Conservation (phyloP, 2,888 invertebrate species). For the Scaptomyza caliginosa region DNA sequence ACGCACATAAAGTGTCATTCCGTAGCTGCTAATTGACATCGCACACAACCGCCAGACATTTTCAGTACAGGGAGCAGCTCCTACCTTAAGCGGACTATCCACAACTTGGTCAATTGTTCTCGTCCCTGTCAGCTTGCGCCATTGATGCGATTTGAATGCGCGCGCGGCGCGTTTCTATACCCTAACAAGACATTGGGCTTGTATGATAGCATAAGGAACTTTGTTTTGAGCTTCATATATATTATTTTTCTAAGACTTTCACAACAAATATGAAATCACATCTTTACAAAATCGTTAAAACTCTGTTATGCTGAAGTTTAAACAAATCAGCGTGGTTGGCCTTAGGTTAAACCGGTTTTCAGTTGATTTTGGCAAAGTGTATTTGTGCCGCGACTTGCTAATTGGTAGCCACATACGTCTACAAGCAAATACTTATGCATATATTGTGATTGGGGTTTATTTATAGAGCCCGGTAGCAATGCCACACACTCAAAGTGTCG, state of each 20-base stretch:
- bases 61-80: slow-evolving; percentile 21
- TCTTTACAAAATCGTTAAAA: not conserved
- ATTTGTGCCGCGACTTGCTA: slow-evolving; percentile 38
- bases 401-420: not conserved
- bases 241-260: too few species aligned
- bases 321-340: not conserved
- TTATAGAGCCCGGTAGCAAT: slow-evolving; percentile 75
- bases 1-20: slow-evolving; percentile 84
- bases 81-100: slow-evolving; percentile 20
- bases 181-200: slow-evolving; percentile 12
- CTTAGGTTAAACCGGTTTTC: not conserved
- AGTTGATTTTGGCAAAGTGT: slow-evolving; percentile 30
- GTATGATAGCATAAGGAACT: not conserved
- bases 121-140: slow-evolving; percentile 42
- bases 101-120: slow-evolving; percentile 68
- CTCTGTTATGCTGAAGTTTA: not conserved
- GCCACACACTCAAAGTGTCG: slow-evolving; percentile 79
- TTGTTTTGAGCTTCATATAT: too few species aligned
- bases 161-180: slow-evolving; percentile 58
- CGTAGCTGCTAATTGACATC: slow-evolving; percentile 84
- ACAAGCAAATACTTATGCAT: not conserved
- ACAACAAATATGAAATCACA: too few species aligned
- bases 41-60: slow-evolving; percentile 68
- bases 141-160: slow-evolving; percentile 76
- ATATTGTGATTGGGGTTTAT: slow-evolving; percentile 66